Conservation (phyloP, 1,140 invertebrate genomes). For the Macrosteles quadrilineatus region DNA sequence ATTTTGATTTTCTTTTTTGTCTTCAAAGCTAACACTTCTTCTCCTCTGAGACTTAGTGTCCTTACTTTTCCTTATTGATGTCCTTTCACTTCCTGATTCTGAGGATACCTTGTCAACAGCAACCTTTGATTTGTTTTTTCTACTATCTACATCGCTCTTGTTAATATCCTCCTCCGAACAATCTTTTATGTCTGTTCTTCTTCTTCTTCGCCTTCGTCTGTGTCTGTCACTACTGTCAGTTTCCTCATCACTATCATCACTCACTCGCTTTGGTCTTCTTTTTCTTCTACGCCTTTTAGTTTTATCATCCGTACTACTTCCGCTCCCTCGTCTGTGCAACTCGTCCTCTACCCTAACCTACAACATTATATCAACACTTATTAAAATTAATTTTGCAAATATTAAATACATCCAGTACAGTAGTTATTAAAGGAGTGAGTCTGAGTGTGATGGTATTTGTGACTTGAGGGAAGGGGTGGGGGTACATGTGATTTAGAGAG, state of each 20-base stretch:
- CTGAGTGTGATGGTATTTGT: too few species aligned
- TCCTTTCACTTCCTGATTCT: slow-evolving; percentile 17
- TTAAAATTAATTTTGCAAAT: neutral
- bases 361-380: too few species aligned
- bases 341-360: slow-evolving; percentile 39
- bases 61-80: slow-evolving; percentile 27
- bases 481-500: too few species aligned
- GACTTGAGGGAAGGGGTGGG: too few species aligned
- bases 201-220: slow-evolving; percentile 40
- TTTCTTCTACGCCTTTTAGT: slow-evolving; percentile 44
- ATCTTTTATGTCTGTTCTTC: slow-evolving; percentile 46
- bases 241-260: slow-evolving; percentile 38
- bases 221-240: slow-evolving; percentile 21
- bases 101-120: slow-evolving; percentile 9
- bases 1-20: slow-evolving; percentile 40
- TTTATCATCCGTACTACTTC: slow-evolving; percentile 35
- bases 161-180: slow-evolving; percentile 27
- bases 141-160: slow-evolving; percentile 15
- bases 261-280: slow-evolving; percentile 36
- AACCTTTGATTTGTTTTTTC: slow-evolving; percentile 4
- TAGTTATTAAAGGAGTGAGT: too few species aligned
- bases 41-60: slow-evolving; percentile 21
- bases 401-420: too few species aligned
- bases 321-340: slow-evolving; percentile 30
- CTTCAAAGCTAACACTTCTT: slow-evolving; percentile 24